phyloP scores from a whole-genome alignment of 2,888 invertebrate species.

The Pristionchus japonicus region DNA sequence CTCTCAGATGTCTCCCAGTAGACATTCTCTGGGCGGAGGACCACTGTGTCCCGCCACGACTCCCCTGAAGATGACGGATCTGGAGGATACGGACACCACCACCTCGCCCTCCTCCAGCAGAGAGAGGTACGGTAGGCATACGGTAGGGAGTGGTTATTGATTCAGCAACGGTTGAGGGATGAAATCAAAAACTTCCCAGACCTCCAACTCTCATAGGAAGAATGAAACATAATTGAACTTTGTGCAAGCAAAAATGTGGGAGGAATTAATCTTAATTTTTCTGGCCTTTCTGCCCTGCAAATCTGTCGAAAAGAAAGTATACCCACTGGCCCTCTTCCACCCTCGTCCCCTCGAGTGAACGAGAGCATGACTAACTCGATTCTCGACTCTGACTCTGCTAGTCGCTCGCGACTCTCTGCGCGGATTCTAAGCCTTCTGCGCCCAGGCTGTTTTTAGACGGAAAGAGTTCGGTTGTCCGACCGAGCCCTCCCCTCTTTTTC shows the following conservation, averaged over 20 bases:
- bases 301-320: not conserved
- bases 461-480: not conserved
- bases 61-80: constrained; percentile 35
- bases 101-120: constrained; percentile 31
- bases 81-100: constrained; percentile 43
- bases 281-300: not conserved
- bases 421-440: not conserved
- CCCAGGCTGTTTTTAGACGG: not conserved
- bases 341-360: not conserved
- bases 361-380: not conserved
- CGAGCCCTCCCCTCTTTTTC: not conserved
- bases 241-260: not conserved
- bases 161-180: not conserved
- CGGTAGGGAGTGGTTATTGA: not conserved
- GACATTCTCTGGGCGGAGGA: not conserved
- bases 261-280: too few species aligned
- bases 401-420: not conserved
- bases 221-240: not conserved
- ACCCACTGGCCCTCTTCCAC: not conserved
- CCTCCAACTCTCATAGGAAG: not conserved
- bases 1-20: constrained; percentile 6
- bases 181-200: not conserved
- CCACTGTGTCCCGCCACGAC: not conserved
- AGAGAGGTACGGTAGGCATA: constrained; percentile 28
- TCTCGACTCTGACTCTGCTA: not conserved